Percentiles rank a stretch among this genome's conserved stretches.
Conservation (phyloP, 2,888 invertebrate genomes). For the Zelleria hepariella region DNA sequence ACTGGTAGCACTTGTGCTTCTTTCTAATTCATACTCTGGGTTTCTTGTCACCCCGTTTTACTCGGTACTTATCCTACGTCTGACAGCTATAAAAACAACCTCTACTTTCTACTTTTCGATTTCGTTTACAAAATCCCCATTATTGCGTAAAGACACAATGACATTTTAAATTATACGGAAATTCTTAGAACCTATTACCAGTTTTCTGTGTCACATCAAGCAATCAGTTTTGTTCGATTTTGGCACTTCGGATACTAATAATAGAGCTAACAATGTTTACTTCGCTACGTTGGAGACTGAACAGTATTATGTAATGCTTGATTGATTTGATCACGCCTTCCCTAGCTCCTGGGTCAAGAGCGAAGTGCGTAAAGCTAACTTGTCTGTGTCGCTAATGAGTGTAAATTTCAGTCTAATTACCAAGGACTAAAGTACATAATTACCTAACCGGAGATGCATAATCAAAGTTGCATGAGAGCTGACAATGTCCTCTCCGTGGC, state of each 20-base stretch:
- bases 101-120: not conserved
- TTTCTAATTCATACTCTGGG: not conserved
- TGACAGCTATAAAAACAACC: not conserved
- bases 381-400: constrained; percentile 7
- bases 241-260: not conserved
- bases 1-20: not conserved
- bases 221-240: not conserved
- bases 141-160: not conserved
- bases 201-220: not conserved
- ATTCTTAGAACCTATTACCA: not conserved
- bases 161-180: not conserved
- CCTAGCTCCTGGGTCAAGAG: constrained; percentile 33
- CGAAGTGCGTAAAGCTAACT: constrained; percentile 16
- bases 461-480: not conserved
- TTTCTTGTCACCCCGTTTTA: not conserved
- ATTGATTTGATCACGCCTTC: constrained; percentile 32
- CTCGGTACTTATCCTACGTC: not conserved
- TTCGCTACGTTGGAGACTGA: constrained; percentile 17
- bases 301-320: constrained; percentile 23
- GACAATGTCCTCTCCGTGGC: not conserved
- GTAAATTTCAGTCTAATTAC: not conserved
- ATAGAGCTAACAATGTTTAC: constrained; percentile 19
- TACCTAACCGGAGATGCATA: not conserved
- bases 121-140: not conserved
- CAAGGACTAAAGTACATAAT: not conserved